Evolutionary conservation across 37 sponge, comb jelly and placozoan genomes (phyloP).

Genomic region (Ianthella basta): DNA sequence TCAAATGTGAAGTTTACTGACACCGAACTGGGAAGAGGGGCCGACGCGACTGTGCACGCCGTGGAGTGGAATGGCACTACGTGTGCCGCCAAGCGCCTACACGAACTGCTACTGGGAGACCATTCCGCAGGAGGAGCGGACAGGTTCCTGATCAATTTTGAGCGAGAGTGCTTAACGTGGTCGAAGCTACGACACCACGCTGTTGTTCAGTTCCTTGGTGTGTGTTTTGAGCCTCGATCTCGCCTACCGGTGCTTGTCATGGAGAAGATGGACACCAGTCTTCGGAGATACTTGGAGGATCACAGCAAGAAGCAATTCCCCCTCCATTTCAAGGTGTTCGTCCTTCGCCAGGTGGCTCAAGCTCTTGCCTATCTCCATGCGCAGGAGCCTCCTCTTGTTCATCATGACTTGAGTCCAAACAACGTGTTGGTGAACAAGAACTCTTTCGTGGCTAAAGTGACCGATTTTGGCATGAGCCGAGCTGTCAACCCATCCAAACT

Average conservation of each 20-base stretch:
- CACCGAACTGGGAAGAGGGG: too few species aligned
- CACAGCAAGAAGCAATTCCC: not conserved
- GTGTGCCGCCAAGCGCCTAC: too few species aligned
- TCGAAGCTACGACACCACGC: not conserved
- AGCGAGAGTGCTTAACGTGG: not conserved
- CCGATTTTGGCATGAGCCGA: conserved; percentile 2
- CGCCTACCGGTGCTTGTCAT: not conserved
- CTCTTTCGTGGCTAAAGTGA: not conserved
- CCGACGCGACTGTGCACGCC: too few species aligned
- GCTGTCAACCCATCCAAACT: not conserved
- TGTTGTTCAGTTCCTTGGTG: conserved; percentile 3
- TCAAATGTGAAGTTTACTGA: too few species aligned
- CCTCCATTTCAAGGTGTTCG: not conserved
- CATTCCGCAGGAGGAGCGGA: too few species aligned
- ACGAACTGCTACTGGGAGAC: too few species aligned
- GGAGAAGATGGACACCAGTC: conserved; percentile 16
- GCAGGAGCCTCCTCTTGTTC: not conserved
- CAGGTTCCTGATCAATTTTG: too few species aligned
- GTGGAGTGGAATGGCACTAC: too few species aligned
- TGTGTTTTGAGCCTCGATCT: not conserved
- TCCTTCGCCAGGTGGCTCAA: not conserved
- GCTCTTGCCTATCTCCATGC: not conserved
- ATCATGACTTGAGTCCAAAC: not conserved
- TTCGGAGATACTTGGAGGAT: not conserved
- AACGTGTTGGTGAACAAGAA: not conserved